Percentiles rank a stretch among this genome's conserved stretches.
Conservation (phyloP, 2,797 vertebrate species). For the Anolis apletophallus region DNA sequence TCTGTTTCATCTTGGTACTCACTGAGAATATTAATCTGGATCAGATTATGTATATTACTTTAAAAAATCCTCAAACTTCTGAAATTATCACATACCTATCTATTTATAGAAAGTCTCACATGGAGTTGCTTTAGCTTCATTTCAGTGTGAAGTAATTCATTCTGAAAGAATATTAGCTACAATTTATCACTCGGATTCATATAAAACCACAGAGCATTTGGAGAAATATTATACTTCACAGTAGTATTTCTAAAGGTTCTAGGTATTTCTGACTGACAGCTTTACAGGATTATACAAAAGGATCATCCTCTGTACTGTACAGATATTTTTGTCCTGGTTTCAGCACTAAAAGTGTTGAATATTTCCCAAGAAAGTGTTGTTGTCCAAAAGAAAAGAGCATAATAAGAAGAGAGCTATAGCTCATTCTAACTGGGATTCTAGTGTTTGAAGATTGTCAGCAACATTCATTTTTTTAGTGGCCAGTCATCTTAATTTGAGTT, state of each 20-base stretch:
- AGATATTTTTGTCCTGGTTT: slow-evolving; percentile 5
- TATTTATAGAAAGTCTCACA: slow-evolving; percentile 19
- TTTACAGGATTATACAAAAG: not conserved
- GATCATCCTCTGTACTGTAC: not conserved
- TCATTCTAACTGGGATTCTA: not conserved
- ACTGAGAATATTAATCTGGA: slow-evolving; percentile 20
- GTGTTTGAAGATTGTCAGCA: slow-evolving; percentile 21
- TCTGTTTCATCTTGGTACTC: slow-evolving; percentile 25
- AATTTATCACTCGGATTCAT: slow-evolving; percentile 9
- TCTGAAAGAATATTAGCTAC: slow-evolving; percentile 23
- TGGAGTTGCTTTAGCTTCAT: not conserved
- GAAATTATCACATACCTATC: not conserved
- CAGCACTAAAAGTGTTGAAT: not conserved
- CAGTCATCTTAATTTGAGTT: slow-evolving; percentile 31
- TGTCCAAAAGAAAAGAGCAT: slow-evolving; percentile 17
- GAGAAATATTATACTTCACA: slow-evolving; percentile 29
- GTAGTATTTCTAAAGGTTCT: not conserved
- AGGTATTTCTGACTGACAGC: not conserved
- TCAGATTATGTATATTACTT: not conserved
- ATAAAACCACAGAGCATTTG: slow-evolving; percentile 16
- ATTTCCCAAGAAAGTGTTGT: not conserved
- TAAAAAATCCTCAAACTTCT: not conserved
- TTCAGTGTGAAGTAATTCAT: not conserved
- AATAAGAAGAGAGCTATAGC: not conserved
- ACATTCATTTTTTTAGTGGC: slow-evolving; percentile 30